Conservation (phyloP, 1,140 invertebrate species). For the Chironomus tepperi region DNA sequence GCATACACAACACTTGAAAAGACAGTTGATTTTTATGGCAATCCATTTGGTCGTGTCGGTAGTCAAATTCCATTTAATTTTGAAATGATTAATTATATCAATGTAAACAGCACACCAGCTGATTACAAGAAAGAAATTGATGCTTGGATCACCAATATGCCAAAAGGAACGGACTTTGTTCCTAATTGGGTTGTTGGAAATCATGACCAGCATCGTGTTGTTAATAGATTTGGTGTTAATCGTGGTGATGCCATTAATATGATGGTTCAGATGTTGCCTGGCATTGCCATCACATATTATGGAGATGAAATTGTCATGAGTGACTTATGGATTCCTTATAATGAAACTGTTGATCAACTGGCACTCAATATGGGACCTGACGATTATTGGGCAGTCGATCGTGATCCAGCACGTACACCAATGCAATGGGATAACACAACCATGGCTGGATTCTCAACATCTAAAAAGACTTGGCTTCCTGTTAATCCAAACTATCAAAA, state of each 20-base stretch:
- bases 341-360: slow-evolving; percentile 40
- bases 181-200: slow-evolving; percentile 56
- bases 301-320: slow-evolving; percentile 71
- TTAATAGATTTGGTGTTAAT: slow-evolving; percentile 50
- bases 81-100: slow-evolving; percentile 43
- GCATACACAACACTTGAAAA: slow-evolving; percentile 47
- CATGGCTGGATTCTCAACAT: slow-evolving; percentile 47
- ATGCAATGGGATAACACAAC: slow-evolving; percentile 50
- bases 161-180: slow-evolving; percentile 35
- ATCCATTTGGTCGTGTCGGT: slow-evolving; percentile 44
- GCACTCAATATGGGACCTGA: slow-evolving; percentile 42
- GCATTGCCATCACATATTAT: slow-evolving; percentile 47
- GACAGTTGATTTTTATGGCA: slow-evolving; percentile 52
- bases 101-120: slow-evolving; percentile 43
- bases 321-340: slow-evolving; percentile 47
- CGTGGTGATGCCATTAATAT: slow-evolving; percentile 58
- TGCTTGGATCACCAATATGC: slow-evolving; percentile 49
- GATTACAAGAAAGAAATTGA: slow-evolving; percentile 46
- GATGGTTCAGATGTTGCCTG: slow-evolving; percentile 52
- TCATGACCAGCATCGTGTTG: slow-evolving; percentile 58
- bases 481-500: slow-evolving; percentile 45
- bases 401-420: slow-evolving; percentile 50
- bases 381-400: slow-evolving; percentile 41
- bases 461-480: slow-evolving; percentile 48
- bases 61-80: slow-evolving; percentile 59